Percentiles rank a stretch among this genome's conserved stretches.
phyloP scores from a whole-genome alignment of 2,888 invertebrate genomes.

The Apomyelois bistriatella region DNA sequence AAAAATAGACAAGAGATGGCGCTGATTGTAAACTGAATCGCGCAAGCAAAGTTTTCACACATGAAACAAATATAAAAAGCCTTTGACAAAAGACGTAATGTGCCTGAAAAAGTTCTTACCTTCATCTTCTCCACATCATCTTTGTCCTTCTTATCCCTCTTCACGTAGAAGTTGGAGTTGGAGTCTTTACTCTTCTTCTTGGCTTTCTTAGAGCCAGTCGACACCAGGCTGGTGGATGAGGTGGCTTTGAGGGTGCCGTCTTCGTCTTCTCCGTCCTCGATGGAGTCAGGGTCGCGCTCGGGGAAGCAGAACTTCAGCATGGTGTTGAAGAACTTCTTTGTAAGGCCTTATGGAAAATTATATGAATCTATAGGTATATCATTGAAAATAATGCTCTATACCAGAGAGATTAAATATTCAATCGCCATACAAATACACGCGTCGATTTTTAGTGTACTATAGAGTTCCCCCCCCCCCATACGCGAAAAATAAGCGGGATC shows the following conservation, averaged over 20 bases:
- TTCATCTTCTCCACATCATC: constrained; percentile 99
- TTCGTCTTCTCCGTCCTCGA: constrained; percentile 84
- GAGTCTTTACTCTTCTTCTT: constrained; percentile 85
- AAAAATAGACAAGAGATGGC: too few relatives aligned
- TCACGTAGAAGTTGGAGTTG: constrained; percentile 93
- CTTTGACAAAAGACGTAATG: too few relatives aligned
- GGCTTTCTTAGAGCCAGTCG: constrained; percentile 72
- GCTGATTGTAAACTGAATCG: too few relatives aligned
- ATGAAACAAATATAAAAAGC: too few relatives aligned
- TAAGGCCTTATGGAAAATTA: constrained; percentile 81
- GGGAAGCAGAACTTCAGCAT: constrained; percentile 99
- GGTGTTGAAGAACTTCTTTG: constrained; percentile 97
- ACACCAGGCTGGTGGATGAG: constrained; percentile 57
- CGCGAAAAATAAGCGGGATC: too few relatives aligned
- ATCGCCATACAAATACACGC: too few relatives aligned
- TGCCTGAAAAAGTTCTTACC: constrained; percentile 51
- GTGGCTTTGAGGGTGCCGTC: constrained; percentile 56
- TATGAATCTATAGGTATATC: too few relatives aligned
- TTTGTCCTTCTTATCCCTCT: constrained; percentile 88
- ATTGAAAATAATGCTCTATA: too few relatives aligned
- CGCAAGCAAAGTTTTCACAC: too few relatives aligned
- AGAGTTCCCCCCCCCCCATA: too few relatives aligned
- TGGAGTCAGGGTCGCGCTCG: constrained; percentile 92
- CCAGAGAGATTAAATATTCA: too few relatives aligned
- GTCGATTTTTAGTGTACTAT: too few relatives aligned